Evolutionary conservation across 2,797 vertebrate species (phyloP).

Genomic region (Petrocephalus sullivani): DNA sequence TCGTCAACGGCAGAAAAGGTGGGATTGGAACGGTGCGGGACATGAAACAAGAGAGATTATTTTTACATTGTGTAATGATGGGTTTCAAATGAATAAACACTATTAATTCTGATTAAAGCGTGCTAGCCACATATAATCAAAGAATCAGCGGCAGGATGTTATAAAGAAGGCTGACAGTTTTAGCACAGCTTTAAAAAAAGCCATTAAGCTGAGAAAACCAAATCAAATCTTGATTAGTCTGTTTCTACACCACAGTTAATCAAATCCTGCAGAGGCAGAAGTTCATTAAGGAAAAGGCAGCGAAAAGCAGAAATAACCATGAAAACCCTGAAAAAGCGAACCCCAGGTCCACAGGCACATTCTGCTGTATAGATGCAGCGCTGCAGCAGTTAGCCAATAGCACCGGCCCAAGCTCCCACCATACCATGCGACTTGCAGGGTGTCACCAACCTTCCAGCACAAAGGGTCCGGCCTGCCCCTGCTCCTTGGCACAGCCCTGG

Average conservation of each 20-base stretch:
- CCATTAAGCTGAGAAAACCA: not conserved
- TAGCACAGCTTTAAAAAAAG: not conserved
- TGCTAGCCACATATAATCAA: not conserved
- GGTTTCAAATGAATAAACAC: not conserved
- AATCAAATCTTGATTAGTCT: constrained; percentile 11
- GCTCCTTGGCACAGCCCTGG: not conserved
- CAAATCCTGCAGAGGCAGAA: not conserved
- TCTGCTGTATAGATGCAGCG: not conserved
- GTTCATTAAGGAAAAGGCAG: constrained; percentile 23
- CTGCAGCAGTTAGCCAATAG: not conserved
- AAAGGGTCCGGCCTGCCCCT: constrained; percentile 53
- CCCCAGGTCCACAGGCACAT: not conserved
- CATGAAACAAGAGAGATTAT: constrained; percentile 9
- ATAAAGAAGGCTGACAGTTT: not conserved
- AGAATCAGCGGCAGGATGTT: not conserved
- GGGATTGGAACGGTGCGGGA: not conserved
- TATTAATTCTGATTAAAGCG: not conserved
- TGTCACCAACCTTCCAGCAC: constrained; percentile 66
- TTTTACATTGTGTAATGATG: not conserved
- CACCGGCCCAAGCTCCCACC: constrained; percentile 15
- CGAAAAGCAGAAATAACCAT: constrained; percentile 39
- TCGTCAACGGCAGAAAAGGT: not conserved
- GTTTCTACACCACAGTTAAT: not conserved
- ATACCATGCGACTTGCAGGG: constrained; percentile 57
- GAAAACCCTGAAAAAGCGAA: constrained; percentile 37